Evolutionary conservation across 2,888 invertebrate species (phyloP).

Genomic region (Xanthorhoe spadicearia): DNA sequence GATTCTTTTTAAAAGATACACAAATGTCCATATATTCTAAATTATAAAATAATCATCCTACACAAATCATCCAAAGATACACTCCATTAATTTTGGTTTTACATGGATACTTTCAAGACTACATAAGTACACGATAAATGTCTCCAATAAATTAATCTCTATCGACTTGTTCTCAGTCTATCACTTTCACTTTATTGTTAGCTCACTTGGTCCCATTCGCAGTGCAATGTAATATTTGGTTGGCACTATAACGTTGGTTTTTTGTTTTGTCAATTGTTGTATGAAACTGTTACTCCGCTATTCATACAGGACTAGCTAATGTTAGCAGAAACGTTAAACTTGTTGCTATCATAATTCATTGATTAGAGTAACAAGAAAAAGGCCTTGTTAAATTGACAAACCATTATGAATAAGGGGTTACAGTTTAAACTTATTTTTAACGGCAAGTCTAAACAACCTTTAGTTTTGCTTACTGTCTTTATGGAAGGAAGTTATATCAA

Average conservation of each 20-base stretch:
- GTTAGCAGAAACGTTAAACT: too few species aligned
- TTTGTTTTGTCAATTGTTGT: too few species aligned
- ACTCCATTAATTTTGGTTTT: slow-evolving; percentile 30
- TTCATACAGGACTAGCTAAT: too few species aligned
- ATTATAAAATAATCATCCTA: slow-evolving; percentile 7
- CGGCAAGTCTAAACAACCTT: too few species aligned
- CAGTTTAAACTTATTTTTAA: too few species aligned
- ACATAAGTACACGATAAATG: slow-evolving; percentile 12
- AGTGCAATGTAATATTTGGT: slow-evolving; percentile 29
- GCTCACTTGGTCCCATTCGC: slow-evolving; percentile 10
- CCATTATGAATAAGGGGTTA: too few species aligned
- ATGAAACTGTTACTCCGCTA: too few species aligned
- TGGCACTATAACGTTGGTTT: not conserved
- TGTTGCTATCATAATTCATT: too few species aligned
- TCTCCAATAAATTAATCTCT: slow-evolving; percentile 34
- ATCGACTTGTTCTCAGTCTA: slow-evolving; percentile 31
- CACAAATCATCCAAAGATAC: slow-evolving; percentile 13
- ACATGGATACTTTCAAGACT: slow-evolving; percentile 24
- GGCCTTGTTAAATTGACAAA: too few species aligned
- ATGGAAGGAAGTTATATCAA: too few species aligned
- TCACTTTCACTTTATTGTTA: slow-evolving; percentile 25
- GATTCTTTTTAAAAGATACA: slow-evolving; percentile 8
- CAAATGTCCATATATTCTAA: not conserved
- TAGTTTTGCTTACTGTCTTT: too few species aligned
- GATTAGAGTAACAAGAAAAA: too few species aligned